These are phyloP conservation scores for Escarpia spicata DNA, from an alignment of 2,888 invertebrate species.

Conservation along the genomic window DNA sequence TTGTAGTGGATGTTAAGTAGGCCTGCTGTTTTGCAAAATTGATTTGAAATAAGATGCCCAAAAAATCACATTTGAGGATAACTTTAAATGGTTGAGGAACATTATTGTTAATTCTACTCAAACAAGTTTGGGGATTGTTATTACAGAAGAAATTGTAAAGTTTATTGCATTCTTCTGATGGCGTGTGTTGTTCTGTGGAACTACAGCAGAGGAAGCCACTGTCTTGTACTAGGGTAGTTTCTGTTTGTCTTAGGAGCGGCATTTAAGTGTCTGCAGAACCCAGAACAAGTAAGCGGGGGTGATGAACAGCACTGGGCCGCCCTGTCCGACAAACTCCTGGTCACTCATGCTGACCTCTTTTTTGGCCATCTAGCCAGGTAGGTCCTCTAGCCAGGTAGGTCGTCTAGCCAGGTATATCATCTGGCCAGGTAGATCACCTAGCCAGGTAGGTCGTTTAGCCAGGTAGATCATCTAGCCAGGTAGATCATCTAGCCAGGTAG, in stretches of 20 bases:
- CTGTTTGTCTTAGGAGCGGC: constrained; percentile 52
- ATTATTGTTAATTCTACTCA: too few relatives aligned
- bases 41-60: not conserved
- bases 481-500: constrained; percentile 35
- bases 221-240: not conserved
- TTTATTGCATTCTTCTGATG: not conserved
- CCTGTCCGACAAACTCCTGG: constrained; percentile 64
- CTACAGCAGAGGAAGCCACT: not conserved
- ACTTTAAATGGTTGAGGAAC: not conserved
- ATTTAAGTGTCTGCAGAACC: constrained; percentile 52
- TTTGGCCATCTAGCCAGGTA: constrained; percentile 75
- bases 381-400: constrained; percentile 72
- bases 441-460: too few relatives aligned
- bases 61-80: not conserved
- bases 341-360: constrained; percentile 73
- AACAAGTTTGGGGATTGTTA: not conserved
- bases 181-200: not conserved
- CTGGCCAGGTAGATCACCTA: too few relatives aligned
- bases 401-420: constrained; percentile 72
- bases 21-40: too few relatives aligned
- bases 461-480: constrained; percentile 60
- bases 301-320: constrained; percentile 58
- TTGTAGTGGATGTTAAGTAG: too few relatives aligned
- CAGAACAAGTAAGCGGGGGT: constrained; percentile 45
- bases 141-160: not conserved